Evolutionary conservation across 2,888 invertebrate species (phyloP), one percentile per base, ranked within the genome.

Genomic region (Drosophila trichaetosa): DNA sequence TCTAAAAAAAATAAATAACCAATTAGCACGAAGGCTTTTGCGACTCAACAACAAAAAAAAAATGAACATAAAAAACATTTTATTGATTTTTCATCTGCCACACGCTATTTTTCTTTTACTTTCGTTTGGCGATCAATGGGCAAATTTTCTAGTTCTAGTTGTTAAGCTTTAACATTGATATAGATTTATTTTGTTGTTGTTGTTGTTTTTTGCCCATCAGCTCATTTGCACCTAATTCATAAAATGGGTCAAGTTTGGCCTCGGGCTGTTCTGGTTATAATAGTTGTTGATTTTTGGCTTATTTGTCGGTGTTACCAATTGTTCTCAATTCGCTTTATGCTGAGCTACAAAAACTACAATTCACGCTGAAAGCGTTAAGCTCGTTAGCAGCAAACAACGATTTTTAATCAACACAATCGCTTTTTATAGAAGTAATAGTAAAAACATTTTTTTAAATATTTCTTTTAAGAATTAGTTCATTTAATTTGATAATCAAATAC

Each of bases 11-110:
- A 81, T 84, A 87, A 87, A 87, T 80, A 89, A 83, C 83, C 79
- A 83, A 87, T 87, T 87, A 80, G 78, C 89, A 87, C 89, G 89
- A 89, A 87, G 87, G 87, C 67, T 71, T 70, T 54, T 65, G 16
- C 18, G 46, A 33, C 27, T 46, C 7, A 62, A 29, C 36, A 27
- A 24, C 5, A 27, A 52, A 18, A 69, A 38, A 36, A 36, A 60
- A 33, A 24, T 48, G 7, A 24, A 16, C 8, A 24, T 46, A 1
- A 24, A 24, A 24, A 16, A 0, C 33, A 36, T 16, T 63, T 62
- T 80, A 79, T 80, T 79, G 73, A 80, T 79, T 79, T 79, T 80
- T 80, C 54, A 52, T 57, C 18, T 54, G 33, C 24, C 48, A 42
- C 62, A 68, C 72, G 76, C 68, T 63, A 63, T 49, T 66, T 64